Evolutionary conservation across 2,888 invertebrate species (phyloP), one percentile per base, ranked within the genome.

Genomic region (Catocala sponsa): DNA sequence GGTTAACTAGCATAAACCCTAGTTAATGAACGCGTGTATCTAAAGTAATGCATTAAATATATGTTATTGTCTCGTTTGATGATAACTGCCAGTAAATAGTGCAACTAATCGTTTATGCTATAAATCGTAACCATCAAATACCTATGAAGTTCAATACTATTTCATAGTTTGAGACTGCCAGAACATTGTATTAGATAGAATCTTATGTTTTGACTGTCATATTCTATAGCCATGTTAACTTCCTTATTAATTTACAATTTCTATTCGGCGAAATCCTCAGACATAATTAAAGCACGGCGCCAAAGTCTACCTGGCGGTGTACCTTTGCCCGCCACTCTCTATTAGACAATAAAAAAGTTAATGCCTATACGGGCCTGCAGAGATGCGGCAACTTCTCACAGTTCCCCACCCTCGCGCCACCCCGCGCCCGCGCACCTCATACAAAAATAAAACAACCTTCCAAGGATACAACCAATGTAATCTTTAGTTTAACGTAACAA

Each of bases 391-490:
- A 89, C 92, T 92, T 93, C 94, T 93, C 94, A 92, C 92, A 92
- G 91, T 82, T 83, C 82, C 79, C 72, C 76, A 80, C 83, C 79
- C 70, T 72, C 72, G 74, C 82, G 48, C 78, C 79, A 74, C 82
- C 63, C 76, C 70, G 79, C 79, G 67, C 82, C 76, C 70, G 79
- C 79, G 67, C 81, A 55, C 72, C 74, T 66, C 80, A 65, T 78
- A 85, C 80, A 84, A 89, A 91, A 91, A 91, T 88, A 92, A 90
- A 93, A 94, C 82, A 93, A 93, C 92, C 91, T 92, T 91, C 89
- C 91, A 94, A 93, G 94, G 94, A 93, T 94, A 92, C 93, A 91
- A 93, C 89, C 90, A 89, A 84, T 89, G 89, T 92, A 91, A 91
- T 91, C 89, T 91, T 76, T 87, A 85, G 87, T 83, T 82, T 75